Percentiles rank a stretch among this genome's conserved stretches.
Conservation (phyloP, 1,140 invertebrate genomes). For the Macrosteles quadrilineatus region DNA sequence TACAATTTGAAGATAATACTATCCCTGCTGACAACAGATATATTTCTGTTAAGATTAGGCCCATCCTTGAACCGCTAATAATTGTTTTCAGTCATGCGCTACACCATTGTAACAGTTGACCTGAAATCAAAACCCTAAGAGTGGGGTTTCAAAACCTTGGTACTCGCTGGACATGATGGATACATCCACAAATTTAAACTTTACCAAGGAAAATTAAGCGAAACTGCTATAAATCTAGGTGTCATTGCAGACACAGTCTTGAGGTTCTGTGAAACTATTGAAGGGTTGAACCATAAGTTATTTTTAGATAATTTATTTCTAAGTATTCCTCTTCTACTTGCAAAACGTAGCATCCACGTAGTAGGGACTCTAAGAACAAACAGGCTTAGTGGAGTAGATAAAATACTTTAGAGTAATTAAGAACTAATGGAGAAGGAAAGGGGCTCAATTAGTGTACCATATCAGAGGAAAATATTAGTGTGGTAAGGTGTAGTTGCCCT, state of each 20-base stretch:
- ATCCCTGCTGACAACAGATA: conserved; percentile 33
- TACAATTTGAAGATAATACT: conserved; percentile 35
- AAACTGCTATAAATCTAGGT: conserved; percentile 7
- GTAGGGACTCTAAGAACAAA: conserved; percentile 15
- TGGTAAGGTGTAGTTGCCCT: conserved; percentile 40
- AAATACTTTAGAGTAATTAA: background rate
- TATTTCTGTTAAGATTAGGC: conserved; percentile 36
- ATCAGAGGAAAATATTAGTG: conserved; percentile 34
- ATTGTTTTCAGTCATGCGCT: conserved; percentile 19
- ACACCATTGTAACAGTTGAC: conserved; percentile 1
- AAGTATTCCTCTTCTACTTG: background rate
- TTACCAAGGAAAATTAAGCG: conserved; percentile 35
- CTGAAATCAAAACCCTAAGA: conserved; percentile 25
- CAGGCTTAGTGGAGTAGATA: background rate
- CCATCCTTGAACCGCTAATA: conserved; percentile 26
- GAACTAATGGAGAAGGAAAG: conserved; percentile 35
- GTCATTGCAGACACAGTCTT: conserved; percentile 32
- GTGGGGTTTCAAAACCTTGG: conserved; percentile 38
- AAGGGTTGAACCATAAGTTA: conserved; percentile 39
- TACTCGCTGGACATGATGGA: conserved; percentile 28
- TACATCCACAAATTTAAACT: conserved; percentile 41
- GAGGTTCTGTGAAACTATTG: conserved; percentile 16
- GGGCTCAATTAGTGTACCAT: conserved; percentile 28
- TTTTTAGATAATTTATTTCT: conserved; percentile 41
- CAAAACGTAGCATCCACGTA: conserved; percentile 1